phyloP scores from a whole-genome alignment of 2,113 vertebrate genomes.

The Speoplatyrhinus poulsoni region DNA sequence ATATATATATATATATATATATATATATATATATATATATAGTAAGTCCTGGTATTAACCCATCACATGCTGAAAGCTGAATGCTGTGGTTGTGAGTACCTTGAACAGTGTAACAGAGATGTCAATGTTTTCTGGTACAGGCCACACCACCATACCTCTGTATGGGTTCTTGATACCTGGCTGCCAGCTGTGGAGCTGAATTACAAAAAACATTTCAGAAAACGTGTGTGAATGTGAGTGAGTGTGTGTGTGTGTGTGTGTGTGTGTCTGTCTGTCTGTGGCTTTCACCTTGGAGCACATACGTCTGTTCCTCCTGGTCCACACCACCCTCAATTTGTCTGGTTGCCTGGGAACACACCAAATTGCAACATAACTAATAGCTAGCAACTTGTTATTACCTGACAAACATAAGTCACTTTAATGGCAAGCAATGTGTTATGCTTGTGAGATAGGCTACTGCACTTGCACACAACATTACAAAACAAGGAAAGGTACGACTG shows the following conservation, averaged over 20 bases:
- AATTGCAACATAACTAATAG: slow-evolving; percentile 7
- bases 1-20: no score
- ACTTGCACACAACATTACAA: no score
- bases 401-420: not conserved
- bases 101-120: slow-evolving; percentile 89
- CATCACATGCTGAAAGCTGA: not conserved
- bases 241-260: slow-evolving; percentile 11
- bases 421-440: not conserved
- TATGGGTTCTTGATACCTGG: slow-evolving; percentile 91
- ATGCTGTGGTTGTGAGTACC: slow-evolving; percentile 62
- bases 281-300: slow-evolving; percentile 86
- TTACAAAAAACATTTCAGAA: slow-evolving; percentile 23
- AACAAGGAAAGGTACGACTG: no score
- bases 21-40: not conserved
- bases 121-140: slow-evolving; percentile 90
- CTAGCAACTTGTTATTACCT: not conserved
- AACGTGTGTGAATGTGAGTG: slow-evolving; percentile 9
- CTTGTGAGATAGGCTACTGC: not conserved
- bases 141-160: slow-evolving; percentile 88
- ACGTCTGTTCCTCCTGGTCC: slow-evolving; percentile 89
- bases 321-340: slow-evolving; percentile 88
- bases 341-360: slow-evolving; percentile 81
- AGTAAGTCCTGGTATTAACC: not conserved
- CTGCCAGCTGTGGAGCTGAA: slow-evolving; percentile 88
- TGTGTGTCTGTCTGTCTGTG: slow-evolving; percentile 11